Conservation (phyloP, 2,113 vertebrate genomes). For the Jaculus jaculus region DNA sequence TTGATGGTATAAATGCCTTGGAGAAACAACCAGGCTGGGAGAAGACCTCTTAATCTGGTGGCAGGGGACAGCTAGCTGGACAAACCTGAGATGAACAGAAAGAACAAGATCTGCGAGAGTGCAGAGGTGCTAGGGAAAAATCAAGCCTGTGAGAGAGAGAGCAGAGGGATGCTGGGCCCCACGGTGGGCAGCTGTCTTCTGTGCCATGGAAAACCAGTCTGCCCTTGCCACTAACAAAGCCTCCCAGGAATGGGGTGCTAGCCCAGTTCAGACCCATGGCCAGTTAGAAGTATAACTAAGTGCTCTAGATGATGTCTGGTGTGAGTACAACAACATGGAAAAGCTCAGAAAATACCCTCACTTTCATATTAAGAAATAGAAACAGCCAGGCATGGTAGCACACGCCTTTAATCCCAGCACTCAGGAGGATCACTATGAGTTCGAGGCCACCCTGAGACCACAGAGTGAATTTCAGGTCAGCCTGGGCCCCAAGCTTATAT, state of each 20-base stretch:
- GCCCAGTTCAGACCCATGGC: neutral
- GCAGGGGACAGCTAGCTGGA: neutral
- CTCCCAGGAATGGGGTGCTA: neutral
- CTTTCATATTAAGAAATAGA: neutral
- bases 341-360: neutral
- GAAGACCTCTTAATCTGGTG: neutral
- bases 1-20: neutral
- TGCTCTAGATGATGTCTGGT: neutral
- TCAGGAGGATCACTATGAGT: too few species aligned
- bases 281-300: neutral
- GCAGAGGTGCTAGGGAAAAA: fast-evolving
- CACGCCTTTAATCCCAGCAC: too few species aligned
- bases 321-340: neutral
- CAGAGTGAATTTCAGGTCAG: too few species aligned
- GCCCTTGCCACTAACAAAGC: neutral
- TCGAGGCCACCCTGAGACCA: too few species aligned
- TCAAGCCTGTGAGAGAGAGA: fast-evolving
- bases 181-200: neutral
- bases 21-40: fast-evolving
- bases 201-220: neutral
- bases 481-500: too few species aligned
- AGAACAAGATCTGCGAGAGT: fast-evolving
- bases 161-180: neutral
- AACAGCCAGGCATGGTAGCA: neutral
- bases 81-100: too few species aligned